Evolutionary conservation across 1,140 invertebrate species (phyloP).

Genomic region (Antheraea mylitta): DNA sequence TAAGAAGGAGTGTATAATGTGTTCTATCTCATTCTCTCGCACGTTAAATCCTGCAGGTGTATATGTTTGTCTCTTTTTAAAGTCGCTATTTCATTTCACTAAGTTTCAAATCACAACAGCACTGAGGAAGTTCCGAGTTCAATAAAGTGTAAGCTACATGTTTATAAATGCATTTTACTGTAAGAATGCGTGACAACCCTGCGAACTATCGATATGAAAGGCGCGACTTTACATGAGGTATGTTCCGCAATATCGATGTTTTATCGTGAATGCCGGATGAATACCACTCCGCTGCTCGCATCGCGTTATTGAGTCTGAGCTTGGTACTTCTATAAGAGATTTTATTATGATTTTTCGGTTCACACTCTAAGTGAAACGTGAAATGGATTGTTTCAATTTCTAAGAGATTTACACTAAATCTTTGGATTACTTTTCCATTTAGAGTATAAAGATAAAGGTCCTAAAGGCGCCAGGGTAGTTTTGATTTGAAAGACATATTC

Average conservation of each 20-base stretch:
- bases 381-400: slow-evolving; percentile 12
- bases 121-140: too few species aligned
- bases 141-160: too few species aligned
- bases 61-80: too few species aligned
- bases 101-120: too few species aligned
- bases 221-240: slow-evolving; percentile 10
- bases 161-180: background rate
- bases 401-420: slow-evolving; percentile 5
- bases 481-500: background rate
- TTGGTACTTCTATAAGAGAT: slow-evolving; percentile 3
- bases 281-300: slow-evolving; percentile 3
- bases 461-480: background rate
- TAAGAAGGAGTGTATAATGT: too few species aligned
- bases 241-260: slow-evolving; percentile 12
- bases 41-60: too few species aligned
- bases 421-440: background rate
- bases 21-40: too few species aligned
- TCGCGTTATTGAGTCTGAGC: slow-evolving; percentile 11
- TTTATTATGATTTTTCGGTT: slow-evolving; percentile 12
- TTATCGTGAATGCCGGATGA: slow-evolving; percentile 8
- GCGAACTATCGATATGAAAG: slow-evolving; percentile 9
- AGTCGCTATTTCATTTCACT: too few species aligned
- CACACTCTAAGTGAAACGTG: slow-evolving; percentile 12
- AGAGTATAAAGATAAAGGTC: background rate
- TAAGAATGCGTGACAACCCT: slow-evolving; percentile 5